phyloP scores from a whole-genome alignment of 2,888 invertebrate species.

The Elgonia sp. region DNA sequence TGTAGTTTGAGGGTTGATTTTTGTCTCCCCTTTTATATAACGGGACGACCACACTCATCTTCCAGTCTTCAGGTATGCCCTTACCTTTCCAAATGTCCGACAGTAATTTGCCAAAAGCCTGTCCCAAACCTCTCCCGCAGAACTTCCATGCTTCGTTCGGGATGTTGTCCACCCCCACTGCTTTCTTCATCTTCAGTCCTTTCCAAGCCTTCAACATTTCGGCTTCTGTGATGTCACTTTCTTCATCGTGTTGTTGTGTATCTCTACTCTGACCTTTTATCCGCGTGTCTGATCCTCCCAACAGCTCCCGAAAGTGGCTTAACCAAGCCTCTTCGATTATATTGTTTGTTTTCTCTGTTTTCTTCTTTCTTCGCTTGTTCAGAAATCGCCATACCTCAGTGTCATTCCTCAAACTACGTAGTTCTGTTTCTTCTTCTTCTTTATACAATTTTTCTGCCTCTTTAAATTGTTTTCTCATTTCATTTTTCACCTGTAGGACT shows the following conservation, averaged over 20 bases:
- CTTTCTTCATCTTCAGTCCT: conserved; percentile 52
- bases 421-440: too few relatives aligned
- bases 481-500: too few relatives aligned
- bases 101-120: conserved; percentile 11
- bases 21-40: conserved; percentile 61
- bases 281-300: background rate
- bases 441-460: too few relatives aligned
- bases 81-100: conserved; percentile 55
- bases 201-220: background rate
- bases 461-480: too few relatives aligned
- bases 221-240: background rate
- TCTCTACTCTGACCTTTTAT: background rate
- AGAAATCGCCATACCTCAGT: too few relatives aligned
- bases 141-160: conserved; percentile 46
- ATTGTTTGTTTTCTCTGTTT: conserved; percentile 12
- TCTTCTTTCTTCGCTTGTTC: conserved; percentile 33
- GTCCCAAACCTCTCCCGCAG: conserved; percentile 22
- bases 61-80: conserved; percentile 56
- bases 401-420: too few relatives aligned
- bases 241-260: background rate
- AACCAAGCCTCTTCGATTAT: conserved; percentile 55
- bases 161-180: conserved; percentile 49
- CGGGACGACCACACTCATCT: background rate
- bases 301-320: conserved; percentile 44
- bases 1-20: conserved; percentile 63